Conservation (phyloP, 2,888 invertebrate genomes). For the Xestia c-nigrum region DNA sequence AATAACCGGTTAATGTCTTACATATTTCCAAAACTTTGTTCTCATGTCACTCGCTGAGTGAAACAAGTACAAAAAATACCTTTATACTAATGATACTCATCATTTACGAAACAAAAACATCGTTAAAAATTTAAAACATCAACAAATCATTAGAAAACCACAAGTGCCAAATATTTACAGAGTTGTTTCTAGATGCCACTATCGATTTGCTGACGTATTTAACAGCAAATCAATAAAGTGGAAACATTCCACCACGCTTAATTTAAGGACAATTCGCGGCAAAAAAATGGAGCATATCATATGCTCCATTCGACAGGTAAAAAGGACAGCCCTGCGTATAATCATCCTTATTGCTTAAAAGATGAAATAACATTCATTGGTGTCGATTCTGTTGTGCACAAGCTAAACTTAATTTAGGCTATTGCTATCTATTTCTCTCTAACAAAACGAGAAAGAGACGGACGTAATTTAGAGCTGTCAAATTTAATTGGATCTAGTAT, state of each 20-base stretch:
- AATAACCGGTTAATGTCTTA: not conserved
- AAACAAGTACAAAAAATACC: conserved; percentile 6
- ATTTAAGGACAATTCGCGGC: not conserved
- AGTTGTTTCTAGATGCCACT: not conserved
- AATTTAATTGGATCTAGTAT: too few relatives aligned
- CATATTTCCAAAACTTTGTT: not conserved
- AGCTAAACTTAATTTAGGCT: too few relatives aligned
- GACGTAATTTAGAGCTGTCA: too few relatives aligned
- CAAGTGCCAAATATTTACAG: conserved; percentile 17
- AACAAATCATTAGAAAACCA: conserved; percentile 42
- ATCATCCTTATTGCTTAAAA: too few relatives aligned
- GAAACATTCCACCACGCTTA: not conserved
- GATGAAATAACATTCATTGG: too few relatives aligned
- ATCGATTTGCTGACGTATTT: conserved; percentile 7
- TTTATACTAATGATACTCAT: conserved; percentile 3
- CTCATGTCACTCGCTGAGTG: not conserved
- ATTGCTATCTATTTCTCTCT: too few relatives aligned
- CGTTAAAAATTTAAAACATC: conserved; percentile 12
- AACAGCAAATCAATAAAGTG: not conserved
- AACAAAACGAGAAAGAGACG: too few relatives aligned
- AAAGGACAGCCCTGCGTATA: not conserved
- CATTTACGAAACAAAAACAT: conserved; percentile 13
- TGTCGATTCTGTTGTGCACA: too few relatives aligned
- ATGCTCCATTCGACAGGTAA: not conserved
- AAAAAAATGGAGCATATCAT: not conserved